Conservation (phyloP, 2,797 vertebrate species). For the Perodicticus potto region DNA sequence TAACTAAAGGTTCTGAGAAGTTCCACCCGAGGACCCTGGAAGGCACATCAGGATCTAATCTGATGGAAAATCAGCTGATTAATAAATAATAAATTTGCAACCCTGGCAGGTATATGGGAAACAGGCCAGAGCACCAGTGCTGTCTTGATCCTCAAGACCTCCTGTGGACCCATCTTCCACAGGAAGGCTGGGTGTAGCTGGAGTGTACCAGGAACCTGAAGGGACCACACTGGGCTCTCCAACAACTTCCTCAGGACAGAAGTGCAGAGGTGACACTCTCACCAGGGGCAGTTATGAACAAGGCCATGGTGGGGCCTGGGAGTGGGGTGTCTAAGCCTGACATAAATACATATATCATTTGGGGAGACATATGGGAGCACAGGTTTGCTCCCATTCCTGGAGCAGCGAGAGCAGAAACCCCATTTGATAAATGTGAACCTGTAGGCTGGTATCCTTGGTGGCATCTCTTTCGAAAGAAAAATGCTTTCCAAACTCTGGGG, state of each 20-base stretch:
- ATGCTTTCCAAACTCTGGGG: neutral
- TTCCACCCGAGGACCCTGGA: neutral
- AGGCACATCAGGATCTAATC: neutral
- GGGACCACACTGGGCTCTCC: neutral
- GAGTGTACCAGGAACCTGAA: neutral
- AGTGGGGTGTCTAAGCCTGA: neutral
- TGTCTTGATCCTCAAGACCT: accelerated
- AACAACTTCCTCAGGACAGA: neutral
- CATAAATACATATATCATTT: neutral
- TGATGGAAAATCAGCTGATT: conserved; percentile 60
- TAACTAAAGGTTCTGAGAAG: neutral
- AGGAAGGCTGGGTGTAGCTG: neutral
- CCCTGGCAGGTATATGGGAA: neutral
- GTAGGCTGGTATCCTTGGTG: neutral
- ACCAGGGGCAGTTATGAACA: neutral
- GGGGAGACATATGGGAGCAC: too few relatives aligned
- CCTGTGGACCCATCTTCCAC: neutral
- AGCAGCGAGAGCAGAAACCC: neutral
- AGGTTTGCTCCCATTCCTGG: neutral
- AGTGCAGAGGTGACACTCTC: neutral
- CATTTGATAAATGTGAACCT: neutral
- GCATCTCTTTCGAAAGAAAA: neutral
- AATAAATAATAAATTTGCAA: conserved; percentile 52
- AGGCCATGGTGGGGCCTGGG: neutral
- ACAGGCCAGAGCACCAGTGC: neutral